These are phyloP conservation scores for Perodicticus potto DNA, from an alignment of 2,797 vertebrate species.

Conservation along the genomic window DNA sequence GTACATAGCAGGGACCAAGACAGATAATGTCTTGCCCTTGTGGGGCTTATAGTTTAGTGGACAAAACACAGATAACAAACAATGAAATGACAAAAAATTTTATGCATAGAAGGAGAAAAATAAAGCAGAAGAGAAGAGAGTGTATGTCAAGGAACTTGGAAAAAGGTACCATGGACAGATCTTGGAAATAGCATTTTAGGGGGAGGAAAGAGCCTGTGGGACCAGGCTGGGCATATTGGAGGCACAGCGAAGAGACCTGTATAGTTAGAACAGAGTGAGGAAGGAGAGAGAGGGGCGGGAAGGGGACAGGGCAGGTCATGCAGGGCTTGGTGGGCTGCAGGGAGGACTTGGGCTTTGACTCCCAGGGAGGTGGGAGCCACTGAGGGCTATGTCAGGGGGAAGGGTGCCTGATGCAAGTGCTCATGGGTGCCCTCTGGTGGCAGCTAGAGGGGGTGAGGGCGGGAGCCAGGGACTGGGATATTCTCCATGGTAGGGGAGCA, in stretches of 20 bases:
- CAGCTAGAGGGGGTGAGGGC: background rate
- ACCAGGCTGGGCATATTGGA: rapidly evolving
- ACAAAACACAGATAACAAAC: rapidly evolving
- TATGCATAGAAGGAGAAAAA: too few species aligned
- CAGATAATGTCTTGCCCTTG: too few species aligned
- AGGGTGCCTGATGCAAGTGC: background rate
- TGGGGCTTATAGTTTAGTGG: background rate
- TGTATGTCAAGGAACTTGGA: rapidly evolving
- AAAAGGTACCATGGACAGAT: rapidly evolving
- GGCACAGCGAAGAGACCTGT: rapidly evolving
- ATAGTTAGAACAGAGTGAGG: background rate
- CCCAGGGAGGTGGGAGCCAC: background rate
- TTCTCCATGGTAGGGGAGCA: background rate
- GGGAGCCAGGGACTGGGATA: background rate
- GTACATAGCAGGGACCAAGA: background rate
- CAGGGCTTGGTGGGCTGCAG: background rate
- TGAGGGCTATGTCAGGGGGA: rapidly evolving
- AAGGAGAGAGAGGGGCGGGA: background rate
- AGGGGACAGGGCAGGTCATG: rapidly evolving
- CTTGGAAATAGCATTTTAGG: background rate
- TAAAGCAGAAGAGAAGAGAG: background rate
- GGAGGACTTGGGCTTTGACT: background rate
- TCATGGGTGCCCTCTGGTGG: rapidly evolving
- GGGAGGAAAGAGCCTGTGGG: background rate
- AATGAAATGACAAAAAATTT: too few species aligned